Base-by-base conservation (phyloP, 2,797 vertebrate genomes). In the Sebastes oblongus region DNA sequence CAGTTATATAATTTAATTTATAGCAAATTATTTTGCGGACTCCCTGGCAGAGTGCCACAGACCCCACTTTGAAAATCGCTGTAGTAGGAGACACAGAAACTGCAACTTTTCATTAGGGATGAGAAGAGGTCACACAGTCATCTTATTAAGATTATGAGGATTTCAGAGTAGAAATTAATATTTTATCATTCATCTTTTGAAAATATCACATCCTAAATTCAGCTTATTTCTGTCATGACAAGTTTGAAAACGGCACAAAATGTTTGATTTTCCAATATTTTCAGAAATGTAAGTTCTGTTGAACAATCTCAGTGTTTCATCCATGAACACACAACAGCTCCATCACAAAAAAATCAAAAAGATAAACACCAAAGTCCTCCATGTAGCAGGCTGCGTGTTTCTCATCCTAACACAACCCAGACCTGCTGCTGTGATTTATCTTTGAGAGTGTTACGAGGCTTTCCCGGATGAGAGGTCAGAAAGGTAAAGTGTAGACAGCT, bases 371-470 rank as follows among this genome's bases (percentile, higher is more conserved):
- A 30, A 54, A 78, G 80, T 42, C 60, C 24, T 77, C 36, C 55
- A 46, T 77, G 66, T 54, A 77, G 77, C 67, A 69, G 79, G 20
- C 71, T 27, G 76, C 27, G 27, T 81, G 88, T 82, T 85, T 90
- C 89, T 88, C 87, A 12, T 81, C 74, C 83, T 89, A 93, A 94
- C 88, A 88, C 83, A 92, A 88, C 60, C 88, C 92, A 94, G 92
- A 82, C 88, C 92, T 83, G 86, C 88, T 8, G 82, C 88, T 8
- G 82, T 82, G 92, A 94, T 93, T 91, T 92, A 94, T 93, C 86
- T 88, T 25, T 3, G 25, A 22, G 65, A 58, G 80, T 16, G 73
- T 88, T 90, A 86, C 79, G 5, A 89, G 86, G 82, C 78, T 86
- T 89, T 91, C 86, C 89, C 86, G 86, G 83, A 88, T 61, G 50